Base-by-base conservation (phyloP, 2,888 invertebrate genomes). In the Hedychridium roseum region DNA sequence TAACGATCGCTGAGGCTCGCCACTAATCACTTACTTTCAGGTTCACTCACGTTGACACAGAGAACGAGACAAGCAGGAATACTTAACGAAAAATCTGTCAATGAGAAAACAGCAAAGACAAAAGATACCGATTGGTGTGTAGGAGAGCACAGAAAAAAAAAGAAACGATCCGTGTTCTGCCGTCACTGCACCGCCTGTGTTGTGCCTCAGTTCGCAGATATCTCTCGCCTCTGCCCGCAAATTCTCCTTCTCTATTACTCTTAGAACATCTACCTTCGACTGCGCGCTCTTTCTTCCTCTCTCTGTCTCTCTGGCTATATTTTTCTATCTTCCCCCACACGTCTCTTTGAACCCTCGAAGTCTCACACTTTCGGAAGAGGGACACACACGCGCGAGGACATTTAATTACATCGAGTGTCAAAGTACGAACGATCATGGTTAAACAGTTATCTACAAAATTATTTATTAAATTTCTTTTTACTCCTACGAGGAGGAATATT, bases 171-270 rank as follows among this genome's bases (percentile, higher is more conserved):
- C 57, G 63, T 64, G 64, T 70, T 63, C 66, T 65, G 69, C 64
- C 65, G 56, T 65, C 62, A 68, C 64, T 72, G 74, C 76, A 76
- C 74, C 66, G 70, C 71, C 72, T 73, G n/a, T n/a, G 49, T 64
- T 73, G 61, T 66, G 64, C 66, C 47, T 63, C 64, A 59, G 54
- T 35, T n/a, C 23, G 60, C 62, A 63, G 62, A 64, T 57, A 35
- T 60, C 58, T 68, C 52, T 66, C 49, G 66, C 62, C 66, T 60
- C 50, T 61, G 54, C 60, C 54, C 59, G 64, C 62, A 61, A 57
- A 55, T 43, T 53, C 49, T 40, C n/a, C n/a, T n/a, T n/a, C n/a
- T n/a, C n/a, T n/a, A n/a, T n/a, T n/a, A n/a, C n/a, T 15, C 26
- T 21, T 14, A 20, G 17, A n/a, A 2, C 14, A 9, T 9, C 16